A percentile compares a stretch with the other conserved stretches of the same genome.
These are phyloP conservation scores for Brachylomia viminalis DNA, from an alignment of 2,888 invertebrate species.

Conservation along the genomic window DNA sequence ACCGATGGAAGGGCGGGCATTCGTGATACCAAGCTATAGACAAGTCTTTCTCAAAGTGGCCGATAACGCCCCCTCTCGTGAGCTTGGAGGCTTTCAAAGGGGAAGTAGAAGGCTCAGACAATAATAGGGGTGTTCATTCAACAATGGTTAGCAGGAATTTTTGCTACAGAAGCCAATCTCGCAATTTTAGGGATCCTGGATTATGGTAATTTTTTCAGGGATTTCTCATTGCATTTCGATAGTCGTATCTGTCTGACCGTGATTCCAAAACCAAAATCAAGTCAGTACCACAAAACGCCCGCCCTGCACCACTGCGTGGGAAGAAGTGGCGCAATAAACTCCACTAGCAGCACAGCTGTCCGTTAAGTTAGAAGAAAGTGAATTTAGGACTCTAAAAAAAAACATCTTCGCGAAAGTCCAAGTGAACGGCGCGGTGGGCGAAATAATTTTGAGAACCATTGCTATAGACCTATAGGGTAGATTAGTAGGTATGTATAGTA, in stretches of 20 bases:
- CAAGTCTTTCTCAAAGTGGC: not conserved
- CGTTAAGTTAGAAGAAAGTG: not conserved
- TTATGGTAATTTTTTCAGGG: not conserved
- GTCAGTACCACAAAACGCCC: not conserved
- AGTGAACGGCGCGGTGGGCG: no score
- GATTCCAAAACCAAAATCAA: not conserved
- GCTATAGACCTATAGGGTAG: not conserved
- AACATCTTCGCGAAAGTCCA: no score
- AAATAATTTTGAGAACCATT: constrained; percentile 1
- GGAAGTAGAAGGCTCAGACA: not conserved
- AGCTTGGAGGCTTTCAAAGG: not conserved
- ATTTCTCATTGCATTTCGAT: not conserved
- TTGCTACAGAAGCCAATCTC: not conserved
- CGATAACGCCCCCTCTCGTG: not conserved
- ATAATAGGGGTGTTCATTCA: not conserved
- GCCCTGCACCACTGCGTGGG: no score
- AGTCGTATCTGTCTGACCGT: not conserved
- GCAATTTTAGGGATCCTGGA: not conserved
- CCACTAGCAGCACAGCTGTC: not conserved
- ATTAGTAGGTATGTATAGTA: not conserved
- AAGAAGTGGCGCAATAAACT: not conserved
- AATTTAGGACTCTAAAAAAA: not conserved
- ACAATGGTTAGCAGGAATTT: not conserved
- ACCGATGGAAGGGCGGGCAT: constrained; percentile 9
- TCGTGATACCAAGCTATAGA: constrained; percentile 2